Evolutionary conservation across 2,888 invertebrate species (phyloP), one percentile per base, ranked within the genome.

Genomic region (Aphrophora alni): DNA sequence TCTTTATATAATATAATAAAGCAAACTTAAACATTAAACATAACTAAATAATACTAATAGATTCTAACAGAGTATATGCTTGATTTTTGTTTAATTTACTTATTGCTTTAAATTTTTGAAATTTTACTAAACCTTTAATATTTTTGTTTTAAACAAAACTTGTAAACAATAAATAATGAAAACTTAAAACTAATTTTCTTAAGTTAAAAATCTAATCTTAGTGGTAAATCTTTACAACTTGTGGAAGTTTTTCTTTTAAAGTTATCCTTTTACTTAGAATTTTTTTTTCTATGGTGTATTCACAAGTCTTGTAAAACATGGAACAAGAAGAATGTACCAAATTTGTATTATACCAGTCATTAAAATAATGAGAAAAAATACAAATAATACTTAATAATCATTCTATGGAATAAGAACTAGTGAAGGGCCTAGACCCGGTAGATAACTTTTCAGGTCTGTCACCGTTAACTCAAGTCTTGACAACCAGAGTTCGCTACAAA

Each of bases 61-160:
- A 77, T 77, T 71, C 70, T 33, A 77, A 77, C 21, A 77, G 77
- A 77, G 77, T 77, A 77, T 77, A 71, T 77, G 77, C 70, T 77
- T 71, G 38, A 51, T 25, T n/a, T n/a, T n/a, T n/a, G n/a, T n/a
- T n/a, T n/a, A n/a, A n/a, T 26, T 2, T 7, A 70, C 69, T 71
- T 77, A 77, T 77, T 77, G 77, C 77, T 77, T 71, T 44, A n/a
- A 5, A 14, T 14, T 44, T 44, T 44, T 44, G 8, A 14, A 44
- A 44, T 5, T 44, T 14, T 44, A 14, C 8, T 14, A 44, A 44
- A 7, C n/a, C n/a, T n/a, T n/a, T n/a, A n/a, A n/a, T n/a, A n/a
- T n/a, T 44, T 2, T 10, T 14, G 8, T 44, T 44, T 44, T 14
- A 14, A 44, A 14, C 2, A 44, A 14, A 44, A 44, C 5, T 44